These are phyloP conservation scores for Teleiodes luculella DNA, from an alignment of 2,888 invertebrate genomes.

Conservation along the genomic window DNA sequence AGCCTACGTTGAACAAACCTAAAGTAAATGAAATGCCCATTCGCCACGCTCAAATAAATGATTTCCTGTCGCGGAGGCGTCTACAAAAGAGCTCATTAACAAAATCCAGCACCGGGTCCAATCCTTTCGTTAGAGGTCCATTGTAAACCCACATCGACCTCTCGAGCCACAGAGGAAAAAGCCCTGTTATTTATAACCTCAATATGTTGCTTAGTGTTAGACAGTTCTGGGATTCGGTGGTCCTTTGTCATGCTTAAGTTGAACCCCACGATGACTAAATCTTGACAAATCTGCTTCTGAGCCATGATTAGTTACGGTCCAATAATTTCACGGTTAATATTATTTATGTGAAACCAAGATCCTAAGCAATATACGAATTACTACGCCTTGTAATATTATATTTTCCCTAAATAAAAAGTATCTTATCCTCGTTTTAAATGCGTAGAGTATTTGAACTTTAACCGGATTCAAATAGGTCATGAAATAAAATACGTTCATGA, in stretches of 20 bases:
- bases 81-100: slow-evolving; percentile 69
- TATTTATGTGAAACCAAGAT: neutral
- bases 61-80: slow-evolving; percentile 58
- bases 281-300: neutral
- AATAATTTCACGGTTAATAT: neutral
- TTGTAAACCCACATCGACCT: slow-evolving; percentile 47
- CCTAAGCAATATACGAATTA: neutral
- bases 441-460: too few species aligned
- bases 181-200: slow-evolving; percentile 40
- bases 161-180: slow-evolving; percentile 28
- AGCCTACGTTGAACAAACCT: slow-evolving; percentile 42
- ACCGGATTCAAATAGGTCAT: too few species aligned
- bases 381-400: too few species aligned
- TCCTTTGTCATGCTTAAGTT: slow-evolving; percentile 4
- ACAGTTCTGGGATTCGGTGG: slow-evolving; percentile 1
- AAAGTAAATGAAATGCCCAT: slow-evolving; percentile 57
- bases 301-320: neutral
- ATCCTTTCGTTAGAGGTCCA: slow-evolving; percentile 74
- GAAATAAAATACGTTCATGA: too few species aligned
- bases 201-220: slow-evolving; percentile 28
- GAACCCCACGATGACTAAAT: neutral
- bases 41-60: slow-evolving; percentile 66
- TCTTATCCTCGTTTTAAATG: too few species aligned
- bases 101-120: slow-evolving; percentile 63
- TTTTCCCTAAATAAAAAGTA: too few species aligned